phyloP scores from a whole-genome alignment of 2,888 invertebrate genomes.

The Embidobia sp. region DNA sequence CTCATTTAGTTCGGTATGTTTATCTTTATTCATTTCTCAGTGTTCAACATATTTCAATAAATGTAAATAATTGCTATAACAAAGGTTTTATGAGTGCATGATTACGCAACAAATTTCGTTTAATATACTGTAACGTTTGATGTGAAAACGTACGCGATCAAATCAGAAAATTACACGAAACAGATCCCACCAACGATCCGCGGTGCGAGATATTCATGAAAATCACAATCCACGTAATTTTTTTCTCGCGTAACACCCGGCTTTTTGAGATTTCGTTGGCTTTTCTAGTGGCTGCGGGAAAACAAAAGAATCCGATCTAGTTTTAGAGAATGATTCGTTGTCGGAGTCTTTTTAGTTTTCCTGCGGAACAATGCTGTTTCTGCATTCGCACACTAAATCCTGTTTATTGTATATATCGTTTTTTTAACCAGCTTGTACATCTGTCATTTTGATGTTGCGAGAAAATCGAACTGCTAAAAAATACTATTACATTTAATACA shows the following conservation, averaged over 20 bases:
- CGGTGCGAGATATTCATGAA: constrained; percentile 22
- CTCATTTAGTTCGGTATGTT: constrained; percentile 13
- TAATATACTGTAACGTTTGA: not conserved
- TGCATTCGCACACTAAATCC: constrained; percentile 43
- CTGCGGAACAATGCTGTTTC: constrained; percentile 42
- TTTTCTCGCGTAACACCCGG: constrained; percentile 38
- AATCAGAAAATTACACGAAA: constrained; percentile 36
- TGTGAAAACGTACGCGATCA: constrained; percentile 1
- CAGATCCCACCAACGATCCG: constrained; percentile 5
- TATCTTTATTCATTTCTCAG: constrained; percentile 31
- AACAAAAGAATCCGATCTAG: constrained; percentile 55
- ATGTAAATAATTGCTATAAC: not conserved
- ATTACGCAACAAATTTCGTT: not conserved
- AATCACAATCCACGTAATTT: constrained; percentile 48
- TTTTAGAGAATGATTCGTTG: constrained; percentile 56
- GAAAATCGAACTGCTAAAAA: constrained; percentile 30
- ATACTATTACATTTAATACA: too few relatives aligned
- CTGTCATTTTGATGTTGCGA: constrained; percentile 24
- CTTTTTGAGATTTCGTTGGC: constrained; percentile 54
- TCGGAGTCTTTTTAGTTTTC: constrained; percentile 39
- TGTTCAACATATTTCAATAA: constrained; percentile 6
- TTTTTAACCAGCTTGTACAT: constrained; percentile 37
- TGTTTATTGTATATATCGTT: constrained; percentile 35
- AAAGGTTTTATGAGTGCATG: not conserved
- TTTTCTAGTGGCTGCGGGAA: constrained; percentile 38